Evolutionary conservation across 2,888 invertebrate species (phyloP), one percentile per base, ranked within the genome.

Genomic region (Chalcosyrphus nemorum): DNA sequence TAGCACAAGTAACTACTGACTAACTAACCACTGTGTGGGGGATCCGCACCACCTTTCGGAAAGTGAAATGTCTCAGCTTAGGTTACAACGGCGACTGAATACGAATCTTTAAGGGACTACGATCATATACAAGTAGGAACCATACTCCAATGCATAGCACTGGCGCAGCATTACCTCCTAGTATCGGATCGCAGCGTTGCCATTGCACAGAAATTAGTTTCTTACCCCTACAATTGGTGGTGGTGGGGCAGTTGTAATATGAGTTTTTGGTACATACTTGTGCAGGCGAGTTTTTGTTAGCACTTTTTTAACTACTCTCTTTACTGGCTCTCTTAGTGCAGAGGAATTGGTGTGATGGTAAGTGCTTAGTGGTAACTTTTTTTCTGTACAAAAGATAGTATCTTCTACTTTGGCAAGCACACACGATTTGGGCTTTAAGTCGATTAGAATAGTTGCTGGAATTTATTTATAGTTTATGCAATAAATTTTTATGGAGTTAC

Each of bases 1-100:
- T 41, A 41, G 24, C 7, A 72, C 29, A 35, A 45, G 4, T 17
- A 50, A 50, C 38, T 38, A 38, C 38, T 43, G 17, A 61, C 15
- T 32, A 35, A 17, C 29, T 17, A 7, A 32, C 15, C 24, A 54
- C 27, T 21, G 43, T 17, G 38, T 21, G 21, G 13, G 24, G 32
- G 27, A 13, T 5, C 9, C 47, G 38, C 7, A 54, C 47, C 45
- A 27, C 66, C 13, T 38, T 54, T 29, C 24, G 38, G 9, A 50
- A 61, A 70, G 82, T 80, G 86, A 88, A 88, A 88, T 86, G 89
- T 86, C 87, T 88, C 87, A 81, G 89, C 86, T 88, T 89, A 89
- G 88, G 87, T 88, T 88, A 88, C 88, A 89, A 87, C 89, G 87
- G 78, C 88, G 87, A 90, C 90, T 90, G 88, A 90, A 88, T 86